Percentiles rank a stretch among this genome's conserved stretches.
phyloP scores from a whole-genome alignment of 2,113 vertebrate genomes.

The Gymnarchus niloticus region DNA sequence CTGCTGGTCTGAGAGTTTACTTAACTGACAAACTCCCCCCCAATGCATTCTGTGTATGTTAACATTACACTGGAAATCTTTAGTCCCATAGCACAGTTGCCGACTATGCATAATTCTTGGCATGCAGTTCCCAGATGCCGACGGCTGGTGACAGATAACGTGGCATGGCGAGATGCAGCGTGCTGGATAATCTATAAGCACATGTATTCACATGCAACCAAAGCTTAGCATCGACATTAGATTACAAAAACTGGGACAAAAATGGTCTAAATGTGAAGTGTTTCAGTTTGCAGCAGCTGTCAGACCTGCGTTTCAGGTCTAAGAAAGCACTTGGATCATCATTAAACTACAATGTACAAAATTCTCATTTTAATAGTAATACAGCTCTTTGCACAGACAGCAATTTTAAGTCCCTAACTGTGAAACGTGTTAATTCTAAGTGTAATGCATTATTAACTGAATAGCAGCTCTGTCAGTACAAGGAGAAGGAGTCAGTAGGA shows the following conservation, averaged over 20 bases:
- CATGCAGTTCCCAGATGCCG: slow-evolving; percentile 27
- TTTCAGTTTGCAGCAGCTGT: slow-evolving; percentile 48
- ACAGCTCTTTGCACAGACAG: slow-evolving; percentile 25
- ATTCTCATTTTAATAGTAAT: slow-evolving; percentile 35
- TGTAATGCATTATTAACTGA: slow-evolving; percentile 1
- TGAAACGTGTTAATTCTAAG: slow-evolving; percentile 9
- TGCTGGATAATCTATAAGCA: slow-evolving; percentile 24
- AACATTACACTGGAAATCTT: slow-evolving; percentile 30
- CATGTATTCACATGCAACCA: slow-evolving; percentile 37
- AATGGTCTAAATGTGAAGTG: slow-evolving; percentile 43
- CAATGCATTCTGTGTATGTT: slow-evolving; percentile 32
- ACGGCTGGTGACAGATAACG: slow-evolving; percentile 50
- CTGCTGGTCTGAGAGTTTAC: slow-evolving; percentile 22
- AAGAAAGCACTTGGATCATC: slow-evolving; percentile 52
- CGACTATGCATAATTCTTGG: slow-evolving; percentile 45
- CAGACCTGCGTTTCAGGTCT: slow-evolving; percentile 42
- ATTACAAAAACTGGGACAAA: slow-evolving; percentile 30
- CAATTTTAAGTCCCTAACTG: slow-evolving; percentile 9
- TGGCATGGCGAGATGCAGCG: slow-evolving; percentile 30
- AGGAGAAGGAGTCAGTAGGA: background rate
- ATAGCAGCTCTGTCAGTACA: background rate
- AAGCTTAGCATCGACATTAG: slow-evolving; percentile 35
- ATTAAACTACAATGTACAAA: slow-evolving; percentile 50
- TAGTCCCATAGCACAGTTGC: slow-evolving; percentile 37
- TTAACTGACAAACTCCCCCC: slow-evolving; percentile 20